Conservation (phyloP, 1,140 invertebrate species). For the Drosophila arawakana region DNA sequence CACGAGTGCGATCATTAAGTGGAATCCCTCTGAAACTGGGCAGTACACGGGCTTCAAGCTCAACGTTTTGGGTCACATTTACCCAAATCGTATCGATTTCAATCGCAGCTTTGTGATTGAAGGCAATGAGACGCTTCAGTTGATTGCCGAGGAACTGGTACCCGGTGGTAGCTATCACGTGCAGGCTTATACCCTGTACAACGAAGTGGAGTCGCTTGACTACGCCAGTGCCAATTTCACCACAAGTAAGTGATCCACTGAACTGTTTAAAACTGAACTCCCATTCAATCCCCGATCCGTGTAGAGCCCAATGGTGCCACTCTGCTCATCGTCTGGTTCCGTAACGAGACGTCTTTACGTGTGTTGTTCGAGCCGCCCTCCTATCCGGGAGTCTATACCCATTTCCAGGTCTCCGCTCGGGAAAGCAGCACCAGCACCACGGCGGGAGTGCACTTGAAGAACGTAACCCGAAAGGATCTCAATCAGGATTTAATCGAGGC, state of each 20-base stretch:
- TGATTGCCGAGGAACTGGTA: slow-evolving; percentile 91
- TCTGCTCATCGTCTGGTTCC: slow-evolving; percentile 98
- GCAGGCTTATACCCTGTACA: slow-evolving; percentile 94
- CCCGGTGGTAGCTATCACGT: slow-evolving; percentile 96
- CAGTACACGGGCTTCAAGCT: slow-evolving; percentile 92
- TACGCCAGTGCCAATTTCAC: slow-evolving; percentile 96
- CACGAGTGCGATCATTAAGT: slow-evolving; percentile 92
- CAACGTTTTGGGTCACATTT: slow-evolving; percentile 88
- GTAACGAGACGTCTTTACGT: slow-evolving; percentile 96
- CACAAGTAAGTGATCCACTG: slow-evolving; percentile 89
- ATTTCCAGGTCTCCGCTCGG: slow-evolving; percentile 96
- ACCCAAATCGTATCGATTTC: slow-evolving; percentile 85
- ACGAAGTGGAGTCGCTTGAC: slow-evolving; percentile 94
- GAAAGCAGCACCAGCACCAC: slow-evolving; percentile 95
- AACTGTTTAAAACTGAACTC: slow-evolving; percentile 8
- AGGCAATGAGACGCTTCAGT: slow-evolving; percentile 88
- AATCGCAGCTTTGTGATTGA: slow-evolving; percentile 88
- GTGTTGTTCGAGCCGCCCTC: slow-evolving; percentile 98
- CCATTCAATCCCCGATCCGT: slow-evolving; percentile 35
- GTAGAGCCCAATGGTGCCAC: slow-evolving; percentile 96
- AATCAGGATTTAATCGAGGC: slow-evolving; percentile 95
- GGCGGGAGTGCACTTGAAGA: slow-evolving; percentile 87
- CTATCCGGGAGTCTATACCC: slow-evolving; percentile 95
- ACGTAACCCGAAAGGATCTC: slow-evolving; percentile 92
- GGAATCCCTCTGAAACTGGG: slow-evolving; percentile 92